Conservation (phyloP, 2,113 vertebrate genomes). For the Cavia porcellus region DNA sequence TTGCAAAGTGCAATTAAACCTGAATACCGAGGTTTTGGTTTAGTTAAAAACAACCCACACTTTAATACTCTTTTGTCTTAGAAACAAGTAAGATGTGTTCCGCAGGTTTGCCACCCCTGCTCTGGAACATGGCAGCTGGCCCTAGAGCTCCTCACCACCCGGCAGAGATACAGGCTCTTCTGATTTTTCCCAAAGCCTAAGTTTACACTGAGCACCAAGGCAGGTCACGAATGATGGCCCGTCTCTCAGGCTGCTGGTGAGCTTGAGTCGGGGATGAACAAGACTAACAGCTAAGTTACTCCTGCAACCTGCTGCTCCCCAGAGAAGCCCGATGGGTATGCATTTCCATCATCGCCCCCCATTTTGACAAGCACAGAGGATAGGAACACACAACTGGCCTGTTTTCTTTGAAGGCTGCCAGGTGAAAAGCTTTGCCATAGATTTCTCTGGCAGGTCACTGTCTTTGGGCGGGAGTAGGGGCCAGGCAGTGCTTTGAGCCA, state of each 20-base stretch:
- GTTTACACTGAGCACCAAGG: not conserved
- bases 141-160: not conserved
- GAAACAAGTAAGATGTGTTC: not conserved
- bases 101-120: not conserved
- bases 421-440: not conserved
- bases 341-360: not conserved
- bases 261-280: not conserved
- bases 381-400: rapidly evolving
- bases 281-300: too few relatives aligned
- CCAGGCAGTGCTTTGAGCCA: not conserved
- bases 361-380: not conserved
- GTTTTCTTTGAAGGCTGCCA: not conserved
- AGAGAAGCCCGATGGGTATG: rapidly evolving
- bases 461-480: not conserved
- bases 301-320: not conserved
- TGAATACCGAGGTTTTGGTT: not conserved
- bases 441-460: not conserved
- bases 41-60: not conserved
- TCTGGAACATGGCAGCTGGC: not conserved
- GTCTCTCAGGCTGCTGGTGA: not conserved
- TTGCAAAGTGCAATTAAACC: not conserved
- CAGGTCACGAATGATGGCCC: rapidly evolving
- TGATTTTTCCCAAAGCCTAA: not conserved
- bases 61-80: not conserved
- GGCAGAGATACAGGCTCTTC: not conserved